A percentile compares a stretch with the other conserved stretches of the same genome.
Conservation (phyloP, 2,113 vertebrate species). For the Chinchilla lanigera region DNA sequence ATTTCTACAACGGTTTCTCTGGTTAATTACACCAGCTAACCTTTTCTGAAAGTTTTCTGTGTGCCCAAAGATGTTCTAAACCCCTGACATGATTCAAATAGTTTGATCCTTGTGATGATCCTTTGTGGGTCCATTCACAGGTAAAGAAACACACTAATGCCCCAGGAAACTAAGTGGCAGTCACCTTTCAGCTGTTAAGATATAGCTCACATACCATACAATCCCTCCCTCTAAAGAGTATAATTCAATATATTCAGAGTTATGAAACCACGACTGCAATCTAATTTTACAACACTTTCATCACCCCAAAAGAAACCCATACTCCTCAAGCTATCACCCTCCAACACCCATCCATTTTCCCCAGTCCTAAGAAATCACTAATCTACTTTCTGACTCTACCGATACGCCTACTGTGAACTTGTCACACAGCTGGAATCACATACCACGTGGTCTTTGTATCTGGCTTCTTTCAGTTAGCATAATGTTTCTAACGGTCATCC, state of each 20-base stretch:
- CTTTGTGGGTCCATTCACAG: background rate
- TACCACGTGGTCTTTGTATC: background rate
- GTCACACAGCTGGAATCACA: background rate
- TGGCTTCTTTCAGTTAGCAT: background rate
- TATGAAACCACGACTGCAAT: background rate
- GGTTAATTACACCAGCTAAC: background rate
- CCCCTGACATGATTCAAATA: background rate
- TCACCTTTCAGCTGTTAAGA: background rate
- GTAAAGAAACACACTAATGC: background rate
- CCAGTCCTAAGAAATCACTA: background rate
- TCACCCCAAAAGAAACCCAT: background rate
- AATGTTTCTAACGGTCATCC: background rate
- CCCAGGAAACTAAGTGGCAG: background rate
- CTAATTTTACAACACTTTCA: background rate
- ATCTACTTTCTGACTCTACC: background rate
- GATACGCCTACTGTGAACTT: background rate
- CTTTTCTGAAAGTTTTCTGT: background rate
- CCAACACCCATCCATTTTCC: background rate
- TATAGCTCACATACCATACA: background rate
- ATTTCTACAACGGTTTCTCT: background rate
- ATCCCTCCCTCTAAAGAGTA: background rate
- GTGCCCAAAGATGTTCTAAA: background rate
- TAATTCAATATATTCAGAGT: background rate
- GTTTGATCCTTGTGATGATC: background rate
- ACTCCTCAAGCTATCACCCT: background rate